phyloP scores from a whole-genome alignment of 2,888 invertebrate genomes.

The Sycophila texana region DNA sequence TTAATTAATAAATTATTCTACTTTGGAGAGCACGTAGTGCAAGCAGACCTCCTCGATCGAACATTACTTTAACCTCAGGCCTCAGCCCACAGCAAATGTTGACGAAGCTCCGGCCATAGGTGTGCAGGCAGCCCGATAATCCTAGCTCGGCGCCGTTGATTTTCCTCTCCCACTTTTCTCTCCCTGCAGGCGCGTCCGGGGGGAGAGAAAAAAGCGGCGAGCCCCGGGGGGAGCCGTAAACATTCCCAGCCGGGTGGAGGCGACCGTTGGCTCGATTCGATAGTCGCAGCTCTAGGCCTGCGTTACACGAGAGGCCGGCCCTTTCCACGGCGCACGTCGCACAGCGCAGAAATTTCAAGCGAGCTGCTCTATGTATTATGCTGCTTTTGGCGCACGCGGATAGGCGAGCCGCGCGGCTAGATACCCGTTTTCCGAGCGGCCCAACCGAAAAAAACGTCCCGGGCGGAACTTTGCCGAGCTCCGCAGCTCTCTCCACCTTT shows the following conservation, averaged over 20 bases:
- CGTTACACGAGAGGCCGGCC: too few species aligned
- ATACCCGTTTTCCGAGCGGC: background rate
- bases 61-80: too few species aligned
- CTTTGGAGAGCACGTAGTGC: too few species aligned
- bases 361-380: background rate
- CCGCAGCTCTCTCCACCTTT: background rate
- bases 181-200: background rate
- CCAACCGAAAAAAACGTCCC: background rate
- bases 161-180: background rate
- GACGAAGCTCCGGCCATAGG: too few species aligned
- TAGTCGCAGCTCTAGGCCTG: conserved; percentile 16
- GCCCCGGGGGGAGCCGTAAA: conserved; percentile 30
- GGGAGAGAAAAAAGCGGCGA: conserved; percentile 1
- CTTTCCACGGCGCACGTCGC: background rate
- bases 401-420: background rate
- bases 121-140: background rate
- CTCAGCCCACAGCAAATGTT: too few species aligned
- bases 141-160: background rate
- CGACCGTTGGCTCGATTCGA: conserved; percentile 52
- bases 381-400: background rate
- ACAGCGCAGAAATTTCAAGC: conserved; percentile 14
- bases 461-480: too few species aligned
- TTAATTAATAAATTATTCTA: too few species aligned
- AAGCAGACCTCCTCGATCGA: too few species aligned
- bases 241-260: conserved; percentile 29